A percentile compares a stretch with the other conserved stretches of the same genome.
Evolutionary conservation across 1,140 invertebrate species (phyloP).

Genomic region (Aphaenogaster ashmeadi): DNA sequence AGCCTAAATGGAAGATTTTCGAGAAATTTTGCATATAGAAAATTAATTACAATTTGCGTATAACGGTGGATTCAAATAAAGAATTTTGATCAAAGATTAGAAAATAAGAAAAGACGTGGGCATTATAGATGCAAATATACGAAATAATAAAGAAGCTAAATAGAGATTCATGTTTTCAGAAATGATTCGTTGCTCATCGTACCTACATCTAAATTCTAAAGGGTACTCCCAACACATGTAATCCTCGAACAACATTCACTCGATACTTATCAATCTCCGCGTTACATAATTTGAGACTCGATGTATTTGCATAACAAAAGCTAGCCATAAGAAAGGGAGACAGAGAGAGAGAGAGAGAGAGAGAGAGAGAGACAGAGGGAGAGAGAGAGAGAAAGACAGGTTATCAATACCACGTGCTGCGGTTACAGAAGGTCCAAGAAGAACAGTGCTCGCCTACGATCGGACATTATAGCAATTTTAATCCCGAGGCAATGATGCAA

Average conservation of each 20-base stretch:
- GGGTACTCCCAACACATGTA: background rate
- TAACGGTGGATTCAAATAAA: background rate
- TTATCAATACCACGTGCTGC: background rate
- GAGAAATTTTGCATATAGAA: background rate
- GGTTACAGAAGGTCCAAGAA: background rate
- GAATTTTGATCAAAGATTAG: background rate
- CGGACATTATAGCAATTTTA: slow-evolving; percentile 31
- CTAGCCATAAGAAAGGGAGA: background rate
- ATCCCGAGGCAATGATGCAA: slow-evolving; percentile 33
- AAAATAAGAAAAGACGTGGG: background rate
- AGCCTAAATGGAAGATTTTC: background rate
- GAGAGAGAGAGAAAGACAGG: background rate
- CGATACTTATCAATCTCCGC: background rate
- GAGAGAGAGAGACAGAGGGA: background rate
- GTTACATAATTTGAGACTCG: slow-evolving; percentile 21
- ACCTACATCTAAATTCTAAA: background rate
- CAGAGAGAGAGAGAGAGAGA: background rate
- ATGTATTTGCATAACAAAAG: slow-evolving; percentile 24
- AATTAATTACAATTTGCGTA: background rate
- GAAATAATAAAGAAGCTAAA: background rate
- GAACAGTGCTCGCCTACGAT: background rate
- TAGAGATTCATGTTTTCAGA: background rate
- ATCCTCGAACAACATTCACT: slow-evolving; percentile 5
- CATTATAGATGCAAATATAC: background rate
- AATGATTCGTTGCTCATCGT: slow-evolving; percentile 6